Base-by-base conservation (phyloP, 2,888 invertebrate genomes). In the Noctua pronuba region DNA sequence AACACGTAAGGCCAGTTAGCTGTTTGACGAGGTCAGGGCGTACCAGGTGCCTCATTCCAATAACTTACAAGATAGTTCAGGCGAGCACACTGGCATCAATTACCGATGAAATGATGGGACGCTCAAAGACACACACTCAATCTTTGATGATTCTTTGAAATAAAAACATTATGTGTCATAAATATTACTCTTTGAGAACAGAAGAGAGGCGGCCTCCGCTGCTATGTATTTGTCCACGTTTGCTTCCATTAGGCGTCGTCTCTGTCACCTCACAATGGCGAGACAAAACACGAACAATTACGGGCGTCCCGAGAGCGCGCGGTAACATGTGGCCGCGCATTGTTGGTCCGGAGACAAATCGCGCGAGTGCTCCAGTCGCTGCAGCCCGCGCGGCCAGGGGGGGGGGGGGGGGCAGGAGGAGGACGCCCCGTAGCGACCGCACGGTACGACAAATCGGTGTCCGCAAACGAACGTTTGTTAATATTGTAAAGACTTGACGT, bases 241-340 rank as follows among this genome's bases (percentile, higher is more conserved):
- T 67, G 38, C 41, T 73, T 62, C 73, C 82, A 79, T 83, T 73
- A 73, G 46, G 41, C 21, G 49, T 58, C 62, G 44, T 52, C 66
- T 70, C 55, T 41, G 78, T 69, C 65, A 24, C 60, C 64, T 16
- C 49, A 83, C 83, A 82, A 79, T 68, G 31, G 79, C 68, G 62
- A 79, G 79, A 83, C 73, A 83, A 79, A 83, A 73, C 67, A 62
- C 79, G 46, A 78, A 71, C 73, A 83, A 79, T 83, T 73, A 73
- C 79, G n/a, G 35, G 35, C 28, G 69, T 31, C 83, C 66, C 66
- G 58, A 72, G 73, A 73, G 58, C 46, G 46, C 38, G 72, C 73
- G 76, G 72, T 73, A 52, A 75, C 73, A 62, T 75, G 76, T 83
- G 76, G 64, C n/a, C 66, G 79, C 21, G 67, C 55, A 71, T 82